These are phyloP conservation scores for Cheilosia scutellata DNA, from an alignment of 2,888 invertebrate species.

Conservation along the genomic window DNA sequence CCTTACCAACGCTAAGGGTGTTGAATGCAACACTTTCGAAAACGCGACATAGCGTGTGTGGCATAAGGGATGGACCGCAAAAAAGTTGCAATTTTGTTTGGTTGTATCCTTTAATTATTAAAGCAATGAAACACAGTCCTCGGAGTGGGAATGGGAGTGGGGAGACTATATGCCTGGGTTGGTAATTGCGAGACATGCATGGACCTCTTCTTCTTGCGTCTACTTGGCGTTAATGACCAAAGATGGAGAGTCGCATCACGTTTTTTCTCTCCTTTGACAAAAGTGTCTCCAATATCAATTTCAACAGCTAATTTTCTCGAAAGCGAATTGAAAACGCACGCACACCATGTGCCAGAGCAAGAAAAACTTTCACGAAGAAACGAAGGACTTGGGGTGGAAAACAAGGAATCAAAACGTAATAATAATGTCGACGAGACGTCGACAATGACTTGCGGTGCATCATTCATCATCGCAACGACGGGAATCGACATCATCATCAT, in stretches of 20 bases:
- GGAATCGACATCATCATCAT: slow-evolving; percentile 61
- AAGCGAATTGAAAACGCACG: slow-evolving; percentile 57
- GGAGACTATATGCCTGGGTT: too few relatives aligned
- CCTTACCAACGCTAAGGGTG: slow-evolving; percentile 37
- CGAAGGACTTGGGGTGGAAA: slow-evolving; percentile 6
- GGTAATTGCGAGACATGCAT: not conserved
- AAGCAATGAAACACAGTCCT: slow-evolving; percentile 50
- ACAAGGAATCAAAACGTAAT: slow-evolving; percentile 56
- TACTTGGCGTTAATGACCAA: slow-evolving; percentile 47
- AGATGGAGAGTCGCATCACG: slow-evolving; percentile 21
- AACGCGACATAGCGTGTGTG: slow-evolving; percentile 70
- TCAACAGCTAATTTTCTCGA: slow-evolving; percentile 56
- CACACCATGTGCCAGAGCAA: slow-evolving; percentile 45
- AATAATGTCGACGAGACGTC: slow-evolving; percentile 58
- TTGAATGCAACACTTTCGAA: slow-evolving; percentile 74
- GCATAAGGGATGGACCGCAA: slow-evolving; percentile 47
- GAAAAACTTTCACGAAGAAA: slow-evolving; percentile 34
- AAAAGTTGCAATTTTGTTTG: slow-evolving; percentile 14
- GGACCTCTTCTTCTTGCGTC: not conserved
- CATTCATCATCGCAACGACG: slow-evolving; percentile 61
- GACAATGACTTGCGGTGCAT: slow-evolving; percentile 71
- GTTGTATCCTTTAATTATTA: slow-evolving; percentile 58
- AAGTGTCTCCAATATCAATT: not conserved
- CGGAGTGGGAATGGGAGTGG: slow-evolving; percentile 31
- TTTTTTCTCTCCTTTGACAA: slow-evolving; percentile 45